These are phyloP conservation scores for Diorhabda elongata DNA, from an alignment of 1,140 invertebrate species.

Conservation along the genomic window DNA sequence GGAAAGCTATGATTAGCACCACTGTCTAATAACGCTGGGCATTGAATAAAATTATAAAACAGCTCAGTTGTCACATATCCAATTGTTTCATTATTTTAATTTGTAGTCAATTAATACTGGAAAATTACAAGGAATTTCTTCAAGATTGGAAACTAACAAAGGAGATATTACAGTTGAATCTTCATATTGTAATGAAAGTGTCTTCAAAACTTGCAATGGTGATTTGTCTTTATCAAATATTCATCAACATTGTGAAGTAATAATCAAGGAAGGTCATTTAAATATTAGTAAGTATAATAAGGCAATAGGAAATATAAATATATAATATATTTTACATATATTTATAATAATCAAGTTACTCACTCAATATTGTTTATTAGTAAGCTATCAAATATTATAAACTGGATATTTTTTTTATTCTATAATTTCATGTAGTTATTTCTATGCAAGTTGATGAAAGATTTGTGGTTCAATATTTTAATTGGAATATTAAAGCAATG, in stretches of 20 bases:
- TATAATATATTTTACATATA: too few relatives aligned
- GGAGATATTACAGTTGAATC: conserved; percentile 31
- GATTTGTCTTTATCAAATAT: conserved; percentile 32
- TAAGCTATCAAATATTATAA: too few relatives aligned
- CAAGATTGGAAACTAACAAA: conserved; percentile 23
- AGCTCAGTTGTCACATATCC: too few relatives aligned
- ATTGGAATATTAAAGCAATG: not conserved
- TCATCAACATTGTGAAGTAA: conserved; percentile 32
- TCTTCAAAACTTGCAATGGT: conserved; percentile 30
- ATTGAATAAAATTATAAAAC: too few relatives aligned
- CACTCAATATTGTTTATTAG: too few relatives aligned
- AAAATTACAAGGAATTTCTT: conserved; percentile 27
- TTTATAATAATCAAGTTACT: too few relatives aligned
- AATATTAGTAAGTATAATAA: too few relatives aligned
- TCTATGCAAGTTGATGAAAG: conserved; percentile 18
- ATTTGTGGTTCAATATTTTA: conserved; percentile 26
- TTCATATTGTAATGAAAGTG: conserved; percentile 32
- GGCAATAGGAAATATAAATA: too few relatives aligned
- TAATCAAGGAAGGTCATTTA: conserved; percentile 17
- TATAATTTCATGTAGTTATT: too few relatives aligned
- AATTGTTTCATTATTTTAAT: not conserved
- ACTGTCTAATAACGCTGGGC: too few relatives aligned
- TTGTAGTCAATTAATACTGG: conserved; percentile 32
- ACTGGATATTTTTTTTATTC: too few relatives aligned
- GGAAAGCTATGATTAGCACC: too few relatives aligned